Percentiles rank a stretch among this genome's conserved stretches.
Evolutionary conservation across 2,797 vertebrate genomes (phyloP).

Genomic region (Sparidentex hasta): DNA sequence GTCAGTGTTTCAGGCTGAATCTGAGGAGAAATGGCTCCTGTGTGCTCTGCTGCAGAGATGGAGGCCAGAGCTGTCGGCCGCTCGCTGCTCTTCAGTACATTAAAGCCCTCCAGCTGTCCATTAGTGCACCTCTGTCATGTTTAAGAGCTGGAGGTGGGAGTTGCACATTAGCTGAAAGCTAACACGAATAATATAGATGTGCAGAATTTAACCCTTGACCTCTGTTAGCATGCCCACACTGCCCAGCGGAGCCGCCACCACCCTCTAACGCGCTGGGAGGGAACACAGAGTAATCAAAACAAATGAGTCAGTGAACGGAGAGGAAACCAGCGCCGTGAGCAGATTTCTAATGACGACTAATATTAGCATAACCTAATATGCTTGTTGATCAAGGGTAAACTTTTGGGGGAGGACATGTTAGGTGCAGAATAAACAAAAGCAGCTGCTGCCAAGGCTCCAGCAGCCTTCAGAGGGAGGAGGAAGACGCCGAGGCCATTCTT

Average conservation of each 20-base stretch:
- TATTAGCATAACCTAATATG: conserved; percentile 82
- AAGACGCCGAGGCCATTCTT: conserved; percentile 59
- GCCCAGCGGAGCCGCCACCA: conserved; percentile 29
- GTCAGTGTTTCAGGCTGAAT: not conserved
- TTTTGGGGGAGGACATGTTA: conserved; percentile 74
- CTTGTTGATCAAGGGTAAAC: conserved; percentile 80
- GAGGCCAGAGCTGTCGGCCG: conserved; percentile 32
- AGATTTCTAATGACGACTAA: conserved; percentile 71
- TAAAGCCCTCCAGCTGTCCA: conserved; percentile 71
- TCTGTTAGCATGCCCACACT: conserved; percentile 46
- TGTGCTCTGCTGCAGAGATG: not conserved
- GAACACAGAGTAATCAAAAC: conserved; percentile 71
- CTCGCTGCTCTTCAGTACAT: conserved; percentile 61
- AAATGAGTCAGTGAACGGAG: conserved; percentile 71
- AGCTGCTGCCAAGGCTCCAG: conserved; percentile 70
- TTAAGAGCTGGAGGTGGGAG: conserved; percentile 71
- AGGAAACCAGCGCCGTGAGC: conserved; percentile 63
- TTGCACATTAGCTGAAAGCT: conserved; percentile 71
- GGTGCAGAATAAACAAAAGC: conserved; percentile 79
- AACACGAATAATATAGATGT: conserved; percentile 68
- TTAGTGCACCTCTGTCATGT: conserved; percentile 72
- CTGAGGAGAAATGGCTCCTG: not conserved
- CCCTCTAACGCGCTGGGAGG: conserved; percentile 36
- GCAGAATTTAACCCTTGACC: conserved; percentile 70
- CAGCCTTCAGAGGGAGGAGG: conserved; percentile 58